These are phyloP conservation scores for Phoxinus phoxinus DNA, from an alignment of 2,113 vertebrate species.

Conservation along the genomic window DNA sequence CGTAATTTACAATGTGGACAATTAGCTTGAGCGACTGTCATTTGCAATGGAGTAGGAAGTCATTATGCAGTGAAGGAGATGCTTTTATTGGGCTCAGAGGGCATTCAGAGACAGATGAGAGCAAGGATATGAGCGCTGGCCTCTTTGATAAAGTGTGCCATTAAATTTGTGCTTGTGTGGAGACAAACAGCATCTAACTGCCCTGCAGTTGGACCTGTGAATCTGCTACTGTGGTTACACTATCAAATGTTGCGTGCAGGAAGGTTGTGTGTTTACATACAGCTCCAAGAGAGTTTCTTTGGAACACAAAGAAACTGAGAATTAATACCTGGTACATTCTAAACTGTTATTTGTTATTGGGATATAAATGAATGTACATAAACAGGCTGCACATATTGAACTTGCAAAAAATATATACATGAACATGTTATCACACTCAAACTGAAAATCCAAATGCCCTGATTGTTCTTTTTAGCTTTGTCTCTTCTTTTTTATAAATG, in stretches of 20 bases:
- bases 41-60: conserved; percentile 56
- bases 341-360: neutral
- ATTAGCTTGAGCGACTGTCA: conserved; percentile 53
- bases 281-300: neutral
- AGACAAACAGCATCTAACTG: conserved; percentile 42
- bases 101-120: conserved; percentile 55
- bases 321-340: neutral
- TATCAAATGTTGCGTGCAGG: neutral
- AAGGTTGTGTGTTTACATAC: conserved; percentile 13
- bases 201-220: conserved; percentile 5
- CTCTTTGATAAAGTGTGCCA: conserved; percentile 54
- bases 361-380: neutral
- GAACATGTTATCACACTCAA: too few relatives aligned
- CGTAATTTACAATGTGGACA: conserved; percentile 54
- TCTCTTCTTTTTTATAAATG: neutral
- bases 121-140: conserved; percentile 39
- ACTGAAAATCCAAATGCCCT: too few relatives aligned
- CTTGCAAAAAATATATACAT: too few relatives aligned
- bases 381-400: neutral
- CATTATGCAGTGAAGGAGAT: conserved; percentile 51
- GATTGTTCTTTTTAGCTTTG: too few relatives aligned
- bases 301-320: neutral
- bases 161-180: conserved; percentile 56
- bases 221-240: conserved; percentile 25
- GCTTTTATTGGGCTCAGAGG: conserved; percentile 65